Base-by-base conservation (phyloP, 2,113 vertebrate genomes). In the Sakesphorus luctuosus region DNA sequence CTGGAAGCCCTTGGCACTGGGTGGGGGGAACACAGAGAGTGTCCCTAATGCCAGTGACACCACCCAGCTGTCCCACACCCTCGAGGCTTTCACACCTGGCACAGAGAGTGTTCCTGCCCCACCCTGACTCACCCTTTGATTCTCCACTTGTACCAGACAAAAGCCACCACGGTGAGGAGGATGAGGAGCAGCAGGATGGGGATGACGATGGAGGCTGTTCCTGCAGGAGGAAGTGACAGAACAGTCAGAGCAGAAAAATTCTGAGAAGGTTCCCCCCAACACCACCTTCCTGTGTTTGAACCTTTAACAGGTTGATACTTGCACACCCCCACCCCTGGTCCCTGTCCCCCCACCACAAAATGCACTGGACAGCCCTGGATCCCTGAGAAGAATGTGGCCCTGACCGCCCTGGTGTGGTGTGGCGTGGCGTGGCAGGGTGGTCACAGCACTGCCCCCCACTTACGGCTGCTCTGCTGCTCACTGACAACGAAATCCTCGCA, bases 1-100 rank as follows among this genome's bases (percentile, higher is more conserved):
- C 97, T 99, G 99, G 98, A 99, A 99, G 91, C 99, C 99, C 97
- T 99, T 99, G 59, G 99, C 99, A 17, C 99, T 99, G 87, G 10
- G 97, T 17, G 38, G n/a, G 73, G 28, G 71, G 47, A 50, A 50
- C 38, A 46, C 7, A 6, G 6, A 2, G 58, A 55, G 18, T 88
- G n/a, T n/a, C n/a, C n/a, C n/a, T 33, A 75, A 67, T 6, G 44
- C 4, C 68, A 25, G 59, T 11, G 35, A 6, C 13, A 29, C 7
- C 66, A n/a, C 15, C 55, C 9, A 35, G 40, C 13, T 3, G 9
- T 18, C 13, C 82, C 50, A 13, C 15, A 15, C 40, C 49, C 69
- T 55, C 5, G 10, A 35, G 58, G 62, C 16, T 44, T 40, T 38
- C 44, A 25, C 44, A 20, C 33, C 74, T 43, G 9, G 33, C 56